Base-by-base conservation (phyloP, 2,797 vertebrate genomes). In the Vireo griseus region DNA sequence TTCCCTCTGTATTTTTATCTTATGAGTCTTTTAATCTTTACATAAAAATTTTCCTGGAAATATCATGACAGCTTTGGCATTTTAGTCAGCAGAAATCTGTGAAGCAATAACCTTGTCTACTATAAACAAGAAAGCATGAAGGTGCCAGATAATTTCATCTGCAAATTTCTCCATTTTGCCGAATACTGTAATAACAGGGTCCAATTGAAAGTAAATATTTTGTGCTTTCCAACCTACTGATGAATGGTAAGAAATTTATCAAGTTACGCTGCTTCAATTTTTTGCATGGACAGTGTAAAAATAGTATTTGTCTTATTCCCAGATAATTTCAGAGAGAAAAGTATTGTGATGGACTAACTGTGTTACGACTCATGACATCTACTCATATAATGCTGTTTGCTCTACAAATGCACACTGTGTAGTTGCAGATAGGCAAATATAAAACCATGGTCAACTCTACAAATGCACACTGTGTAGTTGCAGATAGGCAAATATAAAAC, bases 41-140 rank as follows among this genome's bases (percentile, higher is more conserved):
- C 39, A 9, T 75, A 84, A 76, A 21, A 73, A 77, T 87, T 93
- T 92, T 77, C 25, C 52, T 89, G 76, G 66, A 87, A 94, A 76
- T 87, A 90, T n/a, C 45, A 39, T 31, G 67, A 67, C 88, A 93
- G 75, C 55, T 95, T 82, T 95, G 86, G 75, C 80, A 88, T 95
- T 95, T 92, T 73, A 89, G 39, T 82, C 86, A 92, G 90, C 83
- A 94, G 68, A 94, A 95, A 85, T 85, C 88, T 74, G 77, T 75
- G 63, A 86, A 73, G 85, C 63, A 93, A 65, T 88, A 89, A 86
- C 78, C 52, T 67, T 63, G 77, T 59, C 80, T 79, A 14, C 65
- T 88, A 76, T 59, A 86, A 86, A 92, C 26, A 63, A 73, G 40
- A 81, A 92, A 78, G 48, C 26, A 33, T 73, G 77, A 81, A 95